Percentiles rank a stretch among this genome's conserved stretches.
phyloP scores from a whole-genome alignment of 2,113 vertebrate species.

The Erythrolamprus reginae region DNA sequence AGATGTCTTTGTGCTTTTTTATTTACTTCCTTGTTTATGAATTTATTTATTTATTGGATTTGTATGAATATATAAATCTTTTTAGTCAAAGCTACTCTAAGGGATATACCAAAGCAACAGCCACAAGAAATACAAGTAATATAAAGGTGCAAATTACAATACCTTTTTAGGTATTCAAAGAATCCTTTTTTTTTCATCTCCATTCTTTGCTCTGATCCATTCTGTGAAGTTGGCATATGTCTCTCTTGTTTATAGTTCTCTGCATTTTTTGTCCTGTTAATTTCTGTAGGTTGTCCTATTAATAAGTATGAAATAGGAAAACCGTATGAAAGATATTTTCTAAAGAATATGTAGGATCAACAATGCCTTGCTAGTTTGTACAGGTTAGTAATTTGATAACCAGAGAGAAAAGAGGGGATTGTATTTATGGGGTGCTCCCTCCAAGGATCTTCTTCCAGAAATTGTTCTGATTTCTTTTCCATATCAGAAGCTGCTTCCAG shows the following conservation, averaged over 20 bases:
- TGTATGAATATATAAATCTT: not conserved
- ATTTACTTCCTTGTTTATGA: not conserved
- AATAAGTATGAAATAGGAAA: not conserved
- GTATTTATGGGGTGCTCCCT: not conserved
- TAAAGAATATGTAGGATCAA: not conserved
- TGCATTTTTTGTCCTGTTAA: not conserved
- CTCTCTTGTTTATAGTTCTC: not conserved
- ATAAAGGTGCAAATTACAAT: not conserved
- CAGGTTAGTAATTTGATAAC: not conserved
- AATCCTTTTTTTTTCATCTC: not conserved
- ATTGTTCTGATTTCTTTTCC: not conserved
- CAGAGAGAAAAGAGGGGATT: no score
- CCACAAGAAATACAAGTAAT: not conserved
- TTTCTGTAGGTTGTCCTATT: not conserved
- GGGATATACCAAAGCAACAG: not conserved
- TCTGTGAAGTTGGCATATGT: not conserved
- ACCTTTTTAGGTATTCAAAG: conserved; percentile 20
- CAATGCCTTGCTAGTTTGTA: not conserved
- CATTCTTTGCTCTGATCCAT: not conserved
- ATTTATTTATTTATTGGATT: no score
- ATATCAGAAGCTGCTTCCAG: not conserved
- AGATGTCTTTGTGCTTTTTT: not conserved
- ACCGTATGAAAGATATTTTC: not conserved
- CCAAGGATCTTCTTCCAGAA: not conserved
- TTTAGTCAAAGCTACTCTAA: not conserved